Evolutionary conservation across 2,888 invertebrate genomes (phyloP).

Genomic region (Phlogophora meticulosa): DNA sequence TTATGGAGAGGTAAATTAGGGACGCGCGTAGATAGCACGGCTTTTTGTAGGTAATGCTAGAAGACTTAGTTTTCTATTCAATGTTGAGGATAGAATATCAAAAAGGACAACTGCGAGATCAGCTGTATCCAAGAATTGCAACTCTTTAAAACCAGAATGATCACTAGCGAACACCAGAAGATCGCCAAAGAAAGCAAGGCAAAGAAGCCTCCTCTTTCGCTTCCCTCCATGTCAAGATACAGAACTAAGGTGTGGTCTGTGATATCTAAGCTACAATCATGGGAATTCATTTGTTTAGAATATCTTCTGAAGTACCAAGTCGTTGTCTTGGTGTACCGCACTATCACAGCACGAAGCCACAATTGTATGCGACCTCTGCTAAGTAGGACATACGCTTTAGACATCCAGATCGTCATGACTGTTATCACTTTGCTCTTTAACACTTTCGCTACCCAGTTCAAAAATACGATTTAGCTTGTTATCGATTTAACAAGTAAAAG

Average conservation of each 20-base stretch:
- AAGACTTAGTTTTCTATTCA: background rate
- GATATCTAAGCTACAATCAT: background rate
- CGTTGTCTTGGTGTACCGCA: background rate
- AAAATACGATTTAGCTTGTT: too few species aligned
- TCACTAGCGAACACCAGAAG: too few species aligned
- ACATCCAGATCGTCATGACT: background rate
- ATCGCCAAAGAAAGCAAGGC: too few species aligned
- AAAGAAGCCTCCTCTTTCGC: too few species aligned
- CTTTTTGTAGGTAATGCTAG: conserved; percentile 24
- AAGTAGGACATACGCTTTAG: background rate
- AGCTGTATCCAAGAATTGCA: too few species aligned
- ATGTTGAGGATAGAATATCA: background rate
- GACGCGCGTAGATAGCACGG: conserved; percentile 17
- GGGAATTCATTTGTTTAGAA: background rate
- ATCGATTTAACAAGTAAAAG: too few species aligned
- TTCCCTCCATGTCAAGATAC: too few species aligned
- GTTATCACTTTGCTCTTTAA: too few species aligned
- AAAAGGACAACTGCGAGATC: too few species aligned
- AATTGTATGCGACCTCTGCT: too few species aligned
- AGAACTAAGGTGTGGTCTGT: background rate
- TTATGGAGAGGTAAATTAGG: conserved; percentile 30
- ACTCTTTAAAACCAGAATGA: too few species aligned
- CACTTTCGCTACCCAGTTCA: too few species aligned
- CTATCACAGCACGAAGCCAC: background rate
- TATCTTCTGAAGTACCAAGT: background rate